These are phyloP conservation scores for Elephas maximus DNA, from an alignment of 2,113 vertebrate species.

Conservation along the genomic window DNA sequence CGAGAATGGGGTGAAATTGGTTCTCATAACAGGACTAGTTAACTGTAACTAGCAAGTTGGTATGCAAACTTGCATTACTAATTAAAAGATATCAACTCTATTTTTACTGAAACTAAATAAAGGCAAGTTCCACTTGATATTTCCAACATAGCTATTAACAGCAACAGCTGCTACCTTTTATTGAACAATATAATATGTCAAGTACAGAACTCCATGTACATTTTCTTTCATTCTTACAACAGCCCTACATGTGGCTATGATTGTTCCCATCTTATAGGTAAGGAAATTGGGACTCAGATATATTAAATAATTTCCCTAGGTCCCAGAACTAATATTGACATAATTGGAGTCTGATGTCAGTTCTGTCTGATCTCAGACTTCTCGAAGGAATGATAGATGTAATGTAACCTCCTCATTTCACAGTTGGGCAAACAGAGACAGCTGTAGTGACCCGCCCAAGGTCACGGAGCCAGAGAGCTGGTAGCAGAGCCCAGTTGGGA, in stretches of 20 bases:
- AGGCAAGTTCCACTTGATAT: background rate
- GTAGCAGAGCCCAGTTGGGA: background rate
- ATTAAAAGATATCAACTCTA: background rate
- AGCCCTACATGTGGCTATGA: background rate
- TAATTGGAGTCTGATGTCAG: slow-evolving; percentile 37
- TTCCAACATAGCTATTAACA: background rate
- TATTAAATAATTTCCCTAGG: background rate
- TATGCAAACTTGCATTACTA: background rate
- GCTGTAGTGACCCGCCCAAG: background rate
- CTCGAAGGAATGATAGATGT: slow-evolving; percentile 12
- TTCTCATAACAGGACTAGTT: background rate
- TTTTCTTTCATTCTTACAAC: slow-evolving; percentile 32
- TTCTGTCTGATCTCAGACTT: background rate
- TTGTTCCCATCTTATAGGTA: slow-evolving; percentile 26
- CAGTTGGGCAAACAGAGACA: background rate
- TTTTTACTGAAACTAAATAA: slow-evolving; percentile 54
- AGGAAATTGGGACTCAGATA: slow-evolving; percentile 42
- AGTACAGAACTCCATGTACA: background rate
- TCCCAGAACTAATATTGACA: slow-evolving; percentile 39
- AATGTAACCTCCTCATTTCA: slow-evolving; percentile 28
- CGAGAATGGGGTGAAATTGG: background rate
- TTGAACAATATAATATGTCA: background rate
- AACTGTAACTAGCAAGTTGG: background rate
- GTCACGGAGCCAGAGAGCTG: background rate
- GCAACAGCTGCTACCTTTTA: background rate